Base-by-base conservation (phyloP, 2,797 vertebrate genomes). In the Pangasius krempfi region DNA sequence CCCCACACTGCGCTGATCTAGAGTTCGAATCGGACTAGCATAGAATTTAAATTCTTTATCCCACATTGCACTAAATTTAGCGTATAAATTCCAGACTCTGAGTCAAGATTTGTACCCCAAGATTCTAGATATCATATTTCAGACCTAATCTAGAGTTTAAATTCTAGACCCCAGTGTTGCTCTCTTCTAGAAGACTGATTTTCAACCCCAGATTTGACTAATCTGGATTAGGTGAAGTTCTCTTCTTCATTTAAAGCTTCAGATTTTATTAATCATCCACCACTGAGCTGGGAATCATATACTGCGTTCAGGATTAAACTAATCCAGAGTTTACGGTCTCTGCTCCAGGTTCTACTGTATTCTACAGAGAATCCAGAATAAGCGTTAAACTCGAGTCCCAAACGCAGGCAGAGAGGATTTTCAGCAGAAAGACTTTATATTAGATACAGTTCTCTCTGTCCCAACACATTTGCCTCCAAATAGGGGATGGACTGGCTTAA, bases 381-480 rank as follows among this genome's bases (percentile, higher is more conserved):
- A 54, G 79, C 58, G 54, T 37, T 82, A 16, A 62, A 25, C 54
- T 27, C 5, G 50, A 62, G 12, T 62, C 33, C 5, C 37, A 1
- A 3, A 22, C 5, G 0, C 78, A 81, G 78, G 79, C 33, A 2
- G 25, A 13, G 25, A 27, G n/a, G 73, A 76, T 14, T 25, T 81
- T 6, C n/a, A 5, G 9, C 30, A 81, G 78, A 81, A 58, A 10
- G 78, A 60, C 54, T 0, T 58, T 40, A 22, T 12, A 81, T 81
- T 58, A 58, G 81, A 83, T 60, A n/a, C 81, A n/a, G 52, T 37
- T 82, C 44, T 73, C 37, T 84, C 54, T 88, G 52, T 88, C 70
- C 18, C 54, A 56, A 58, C 25, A 78, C 33, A 37, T 62, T 56
- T 85, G 20, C 60, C 73, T 85, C 33, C 30, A 47, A 87, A 72